These are phyloP conservation scores for Bothrops jararaca DNA, from an alignment of 2,113 vertebrate species.

Conservation along the genomic window DNA sequence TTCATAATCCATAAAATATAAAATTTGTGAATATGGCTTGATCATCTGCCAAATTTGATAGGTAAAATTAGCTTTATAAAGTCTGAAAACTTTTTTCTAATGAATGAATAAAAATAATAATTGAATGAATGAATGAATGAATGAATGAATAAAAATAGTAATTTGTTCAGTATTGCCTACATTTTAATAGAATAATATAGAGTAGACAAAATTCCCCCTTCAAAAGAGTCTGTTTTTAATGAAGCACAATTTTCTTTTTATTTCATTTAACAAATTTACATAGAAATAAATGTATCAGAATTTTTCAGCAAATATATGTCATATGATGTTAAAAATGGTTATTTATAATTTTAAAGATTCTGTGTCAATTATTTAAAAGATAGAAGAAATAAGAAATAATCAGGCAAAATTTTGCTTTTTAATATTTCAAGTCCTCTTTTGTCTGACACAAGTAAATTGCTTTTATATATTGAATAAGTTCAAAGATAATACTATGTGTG, in stretches of 20 bases:
- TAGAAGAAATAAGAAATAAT: too few species aligned
- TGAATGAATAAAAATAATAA: background rate
- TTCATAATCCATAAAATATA: background rate
- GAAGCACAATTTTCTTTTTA: background rate
- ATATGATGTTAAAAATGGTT: too few species aligned
- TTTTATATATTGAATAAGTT: too few species aligned
- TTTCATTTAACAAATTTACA: background rate
- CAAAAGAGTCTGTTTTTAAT: background rate
- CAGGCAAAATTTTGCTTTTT: too few species aligned
- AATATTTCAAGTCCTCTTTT: too few species aligned
- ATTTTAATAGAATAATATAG: background rate
- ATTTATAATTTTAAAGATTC: too few species aligned
- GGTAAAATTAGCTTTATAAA: background rate
- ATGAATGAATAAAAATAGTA: background rate
- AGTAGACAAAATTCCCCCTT: background rate
- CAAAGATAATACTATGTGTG: too few species aligned
- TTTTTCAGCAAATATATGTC: background rate
- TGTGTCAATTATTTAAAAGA: too few species aligned
- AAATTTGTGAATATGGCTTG: background rate
- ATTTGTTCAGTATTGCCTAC: background rate
- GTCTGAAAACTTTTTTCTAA: background rate
- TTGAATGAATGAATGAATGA: too few species aligned
- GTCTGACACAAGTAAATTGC: too few species aligned
- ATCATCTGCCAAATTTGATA: background rate
- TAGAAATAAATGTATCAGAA: background rate